phyloP scores from a whole-genome alignment of 2,888 invertebrate species.

The Hypolimnas misippus region DNA sequence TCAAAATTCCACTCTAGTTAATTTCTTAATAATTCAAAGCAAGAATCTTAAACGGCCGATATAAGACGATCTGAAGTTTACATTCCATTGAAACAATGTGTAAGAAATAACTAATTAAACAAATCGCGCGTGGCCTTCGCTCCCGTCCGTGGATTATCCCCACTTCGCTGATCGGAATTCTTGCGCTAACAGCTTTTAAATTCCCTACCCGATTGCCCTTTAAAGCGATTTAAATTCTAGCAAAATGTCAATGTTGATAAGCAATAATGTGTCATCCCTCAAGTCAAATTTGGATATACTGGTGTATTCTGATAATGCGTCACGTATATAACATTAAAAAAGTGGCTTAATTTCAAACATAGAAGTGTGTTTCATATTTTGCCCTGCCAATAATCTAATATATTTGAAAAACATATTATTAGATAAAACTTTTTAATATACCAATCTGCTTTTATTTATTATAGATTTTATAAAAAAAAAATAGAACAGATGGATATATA shows the following conservation, averaged over 20 bases:
- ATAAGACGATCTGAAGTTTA: conserved; percentile 12
- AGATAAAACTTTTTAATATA: too few relatives aligned
- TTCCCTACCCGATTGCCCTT: conserved; percentile 38
- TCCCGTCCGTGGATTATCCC: conserved; percentile 49
- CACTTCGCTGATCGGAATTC: conserved; percentile 46
- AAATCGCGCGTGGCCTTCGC: conserved; percentile 58
- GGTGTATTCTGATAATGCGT: too few relatives aligned
- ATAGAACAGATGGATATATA: too few relatives aligned
- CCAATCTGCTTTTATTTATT: too few relatives aligned
- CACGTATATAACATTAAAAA: too few relatives aligned
- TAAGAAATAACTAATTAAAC: conserved; percentile 57
- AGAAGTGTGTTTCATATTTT: too few relatives aligned
- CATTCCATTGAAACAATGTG: conserved; percentile 44
- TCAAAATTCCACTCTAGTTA: not conserved
- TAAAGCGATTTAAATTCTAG: conserved; percentile 28
- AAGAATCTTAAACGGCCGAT: not conserved
- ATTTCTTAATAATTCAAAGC: conserved; percentile 1
- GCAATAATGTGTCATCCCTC: too few relatives aligned
- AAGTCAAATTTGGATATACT: too few relatives aligned
- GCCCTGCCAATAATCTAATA: too few relatives aligned
- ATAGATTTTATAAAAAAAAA: too few relatives aligned
- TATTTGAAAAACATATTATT: too few relatives aligned
- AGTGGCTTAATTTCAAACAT: too few relatives aligned
- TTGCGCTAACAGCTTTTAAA: conserved; percentile 53
- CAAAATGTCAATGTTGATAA: conserved; percentile 10